Percentiles rank a stretch among this genome's conserved stretches.
phyloP scores from a whole-genome alignment of 2,888 invertebrate genomes.

The Agonopterix heracliana region DNA sequence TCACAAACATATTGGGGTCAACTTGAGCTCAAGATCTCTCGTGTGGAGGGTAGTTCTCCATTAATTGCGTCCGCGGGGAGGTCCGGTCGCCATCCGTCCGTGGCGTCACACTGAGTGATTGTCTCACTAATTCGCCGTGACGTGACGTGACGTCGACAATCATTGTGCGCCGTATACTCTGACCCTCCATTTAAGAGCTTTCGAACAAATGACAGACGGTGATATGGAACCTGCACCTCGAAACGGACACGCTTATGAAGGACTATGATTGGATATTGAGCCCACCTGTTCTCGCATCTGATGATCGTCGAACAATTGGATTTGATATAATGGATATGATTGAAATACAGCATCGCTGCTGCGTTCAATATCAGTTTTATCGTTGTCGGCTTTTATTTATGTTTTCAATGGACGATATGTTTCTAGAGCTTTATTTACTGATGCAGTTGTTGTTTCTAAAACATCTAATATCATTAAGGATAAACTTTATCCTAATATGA shows the following conservation, averaged over 20 bases:
- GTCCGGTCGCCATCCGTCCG: constrained; percentile 31
- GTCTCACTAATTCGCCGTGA: constrained; percentile 55
- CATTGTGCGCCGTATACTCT: constrained; percentile 21
- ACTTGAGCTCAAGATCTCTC: constrained; percentile 39
- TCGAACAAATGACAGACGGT: no score
- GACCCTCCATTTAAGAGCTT: background rate
- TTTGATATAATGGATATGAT: no score
- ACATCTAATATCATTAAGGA: no score
- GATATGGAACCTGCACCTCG: no score
- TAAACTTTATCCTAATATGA: no score
- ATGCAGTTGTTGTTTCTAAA: no score
- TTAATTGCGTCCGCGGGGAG: constrained; percentile 49
- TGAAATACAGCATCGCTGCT: no score
- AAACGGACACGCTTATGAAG: no score
- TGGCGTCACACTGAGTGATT: constrained; percentile 59
- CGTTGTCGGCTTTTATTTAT: background rate
- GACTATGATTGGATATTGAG: no score
- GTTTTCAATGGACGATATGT: no score
- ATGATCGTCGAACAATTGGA: background rate
- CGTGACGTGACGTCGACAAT: constrained; percentile 40
- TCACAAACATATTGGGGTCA: constrained; percentile 31
- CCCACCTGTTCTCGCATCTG: background rate
- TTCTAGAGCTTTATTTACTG: no score
- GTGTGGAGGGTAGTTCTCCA: constrained; percentile 46
- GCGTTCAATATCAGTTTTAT: background rate